Evolutionary conservation across 2,888 invertebrate genomes (phyloP).

Genomic region (Stegophylla sp.): DNA sequence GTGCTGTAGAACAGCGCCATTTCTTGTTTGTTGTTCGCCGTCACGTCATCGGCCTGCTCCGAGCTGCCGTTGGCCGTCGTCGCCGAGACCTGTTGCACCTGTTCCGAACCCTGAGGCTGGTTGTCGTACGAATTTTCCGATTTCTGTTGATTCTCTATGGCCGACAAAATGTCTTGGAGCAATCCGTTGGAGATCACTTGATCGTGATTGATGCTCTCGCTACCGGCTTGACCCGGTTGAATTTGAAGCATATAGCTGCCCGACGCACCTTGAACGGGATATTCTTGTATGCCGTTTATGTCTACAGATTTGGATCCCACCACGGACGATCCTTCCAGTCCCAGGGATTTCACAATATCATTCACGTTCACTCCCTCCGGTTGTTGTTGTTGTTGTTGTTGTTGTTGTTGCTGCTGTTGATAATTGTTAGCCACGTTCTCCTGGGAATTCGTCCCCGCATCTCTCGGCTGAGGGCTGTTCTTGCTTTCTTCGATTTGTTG

Average conservation of each 20-base stretch:
- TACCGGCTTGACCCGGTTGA: conserved; percentile 67
- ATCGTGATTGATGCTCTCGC: conserved; percentile 71
- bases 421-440: not conserved
- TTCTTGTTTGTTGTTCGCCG: conserved; percentile 52
- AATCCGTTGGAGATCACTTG: conserved; percentile 80
- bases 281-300: conserved; percentile 52
- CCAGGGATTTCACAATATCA: conserved; percentile 61
- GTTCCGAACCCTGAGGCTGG: conserved; percentile 57
- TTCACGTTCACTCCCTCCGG: conserved; percentile 60
- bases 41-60: conserved; percentile 16
- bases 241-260: conserved; percentile 79
- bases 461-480: conserved; percentile 9
- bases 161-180: conserved; percentile 80
- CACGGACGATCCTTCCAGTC: conserved; percentile 61
- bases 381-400: conserved; percentile 41
- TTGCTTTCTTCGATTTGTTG: conserved; percentile 7
- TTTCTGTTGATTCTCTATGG: conserved; percentile 73
- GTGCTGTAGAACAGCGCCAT: conserved; percentile 62
- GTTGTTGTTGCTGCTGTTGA: not conserved
- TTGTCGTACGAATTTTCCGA: conserved; percentile 50
- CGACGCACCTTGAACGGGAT: conserved; percentile 67
- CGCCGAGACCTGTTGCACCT: conserved; percentile 28
- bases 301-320: conserved; percentile 62
- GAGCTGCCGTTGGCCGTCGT: conserved; percentile 63
- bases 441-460: conserved; percentile 6